Conservation (phyloP, 2,797 vertebrate species). For the Spondyliosoma cantharus region DNA sequence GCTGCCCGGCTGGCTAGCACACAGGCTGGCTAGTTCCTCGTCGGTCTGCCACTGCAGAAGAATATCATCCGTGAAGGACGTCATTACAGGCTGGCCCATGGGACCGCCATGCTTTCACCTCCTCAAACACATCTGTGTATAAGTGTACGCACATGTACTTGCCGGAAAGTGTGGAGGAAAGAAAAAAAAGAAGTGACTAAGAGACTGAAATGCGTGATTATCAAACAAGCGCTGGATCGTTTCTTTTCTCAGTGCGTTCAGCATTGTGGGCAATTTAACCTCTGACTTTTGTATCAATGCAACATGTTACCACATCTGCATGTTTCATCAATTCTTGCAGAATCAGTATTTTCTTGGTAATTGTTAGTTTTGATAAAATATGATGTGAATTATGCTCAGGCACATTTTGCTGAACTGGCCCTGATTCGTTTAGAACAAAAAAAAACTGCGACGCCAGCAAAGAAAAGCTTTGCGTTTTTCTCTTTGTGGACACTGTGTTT, state of each 20-base stretch:
- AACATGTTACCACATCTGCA: neutral
- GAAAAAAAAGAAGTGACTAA: neutral
- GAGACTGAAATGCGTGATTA: neutral
- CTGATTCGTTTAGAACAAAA: constrained; percentile 47
- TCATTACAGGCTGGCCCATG: constrained; percentile 46
- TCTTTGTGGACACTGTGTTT: constrained; percentile 23
- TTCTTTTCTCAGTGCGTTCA: neutral
- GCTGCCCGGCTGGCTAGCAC: constrained; percentile 14
- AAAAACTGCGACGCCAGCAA: constrained; percentile 41
- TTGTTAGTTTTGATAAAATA: constrained; percentile 30
- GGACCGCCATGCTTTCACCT: constrained; percentile 52
- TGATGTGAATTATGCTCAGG: constrained; percentile 18
- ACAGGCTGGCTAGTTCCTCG: constrained; percentile 1
- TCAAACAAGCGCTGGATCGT: neutral
- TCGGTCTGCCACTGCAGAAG: constrained; percentile 48
- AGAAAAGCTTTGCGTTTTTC: constrained; percentile 25
- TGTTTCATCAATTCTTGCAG: constrained; percentile 12
- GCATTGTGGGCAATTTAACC: neutral
- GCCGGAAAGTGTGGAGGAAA: neutral
- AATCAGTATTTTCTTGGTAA: constrained; percentile 23
- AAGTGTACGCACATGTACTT: constrained; percentile 7
- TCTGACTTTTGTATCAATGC: neutral
- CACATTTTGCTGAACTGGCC: constrained; percentile 30
- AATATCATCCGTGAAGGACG: constrained; percentile 74
- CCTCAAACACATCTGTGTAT: constrained; percentile 7